Conservation (phyloP, 2,888 invertebrate species). For the Plebejus argus region DNA sequence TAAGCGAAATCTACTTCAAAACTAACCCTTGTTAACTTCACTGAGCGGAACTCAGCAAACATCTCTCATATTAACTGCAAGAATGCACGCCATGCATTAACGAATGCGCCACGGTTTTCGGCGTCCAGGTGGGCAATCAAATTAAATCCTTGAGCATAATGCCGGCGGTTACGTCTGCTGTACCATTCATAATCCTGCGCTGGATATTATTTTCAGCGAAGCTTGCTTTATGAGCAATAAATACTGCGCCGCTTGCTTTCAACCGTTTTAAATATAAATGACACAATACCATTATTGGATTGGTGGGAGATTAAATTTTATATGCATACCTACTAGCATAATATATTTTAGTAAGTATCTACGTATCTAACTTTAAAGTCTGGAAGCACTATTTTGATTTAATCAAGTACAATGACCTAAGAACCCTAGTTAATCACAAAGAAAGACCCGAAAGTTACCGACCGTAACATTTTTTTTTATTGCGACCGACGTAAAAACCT, state of each 20-base stretch:
- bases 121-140: conserved; percentile 32
- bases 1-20: background rate
- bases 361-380: background rate
- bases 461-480: too few species aligned
- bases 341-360: background rate
- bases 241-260: conserved; percentile 36
- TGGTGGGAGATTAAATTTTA: conserved; percentile 16
- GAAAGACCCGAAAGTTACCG: too few species aligned
- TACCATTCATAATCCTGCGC: conserved; percentile 40
- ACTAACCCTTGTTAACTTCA: background rate
- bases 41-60: background rate
- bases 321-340: background rate
- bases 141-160: conserved; percentile 34
- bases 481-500: background rate
- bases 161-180: conserved; percentile 34
- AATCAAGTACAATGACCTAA: background rate
- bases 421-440: background rate
- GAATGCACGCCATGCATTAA: conserved; percentile 13
- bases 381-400: background rate
- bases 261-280: conserved; percentile 35
- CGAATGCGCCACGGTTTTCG: background rate
- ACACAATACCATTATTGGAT: conserved; percentile 30
- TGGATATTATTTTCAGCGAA: conserved; percentile 39
- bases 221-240: conserved; percentile 40
- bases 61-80: background rate